Evolutionary conservation across 2,113 vertebrate species (phyloP), one percentile per base, ranked within the genome.

Genomic region (Odobenus rosmarus): DNA sequence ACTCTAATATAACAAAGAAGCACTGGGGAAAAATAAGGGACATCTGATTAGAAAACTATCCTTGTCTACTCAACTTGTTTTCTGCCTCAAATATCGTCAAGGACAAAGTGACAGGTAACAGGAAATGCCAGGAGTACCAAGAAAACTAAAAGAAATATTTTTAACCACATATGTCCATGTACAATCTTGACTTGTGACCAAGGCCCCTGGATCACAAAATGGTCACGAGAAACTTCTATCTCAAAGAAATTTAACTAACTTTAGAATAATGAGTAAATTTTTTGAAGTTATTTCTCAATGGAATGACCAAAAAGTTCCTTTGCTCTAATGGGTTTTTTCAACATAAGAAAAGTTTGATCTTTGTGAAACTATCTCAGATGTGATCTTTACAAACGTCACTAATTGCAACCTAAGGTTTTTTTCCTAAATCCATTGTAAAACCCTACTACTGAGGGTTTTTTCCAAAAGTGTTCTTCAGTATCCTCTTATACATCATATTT

Each of bases 1-100:
- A 96, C 92, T 98, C 39, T 90, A 97, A 97, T 82, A 79, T 88
- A 98, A 97, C 97, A 96, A 97, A 96, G 85, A 10, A 79, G 28
- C 24, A 36, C 39, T 11, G 4, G n/a, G 88, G 90, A 76, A 76
- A 88, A 98, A 90, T 39, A 26, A 91, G 51, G 26, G 83, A 79
- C 1, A 59, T 85, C 64, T 55, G 87, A 92, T 10, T 51, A n/a
- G 87, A 49, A 96, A 96, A 83, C 26, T 64, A 88, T 26, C 85
- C 46, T 26, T 28, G 19, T 83, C 90, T 13, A 86, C 49, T 11
- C 26, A 28, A 51, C 51, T 80, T 26, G 53, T 55, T 55, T 84
- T 95, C 5, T 26, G 64, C 2, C 88, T 94, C 84, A 23, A 86
- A 49, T 61, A 77, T 10, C 1, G 21, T 53, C 81, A 93, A 95